Conservation (phyloP, 2,888 invertebrate species). For the Melanotus villosus region DNA sequence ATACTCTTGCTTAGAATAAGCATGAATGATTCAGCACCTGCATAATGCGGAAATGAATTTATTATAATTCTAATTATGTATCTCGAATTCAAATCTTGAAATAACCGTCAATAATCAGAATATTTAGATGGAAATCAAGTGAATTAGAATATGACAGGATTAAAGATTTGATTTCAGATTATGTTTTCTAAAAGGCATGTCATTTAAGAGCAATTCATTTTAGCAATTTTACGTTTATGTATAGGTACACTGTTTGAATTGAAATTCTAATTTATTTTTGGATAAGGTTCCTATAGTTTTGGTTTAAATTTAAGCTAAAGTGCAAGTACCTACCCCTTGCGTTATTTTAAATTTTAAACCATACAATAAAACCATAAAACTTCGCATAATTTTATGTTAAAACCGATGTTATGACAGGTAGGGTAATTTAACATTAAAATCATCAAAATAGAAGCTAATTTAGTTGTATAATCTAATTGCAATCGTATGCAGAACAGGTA, state of each 20-base stretch:
- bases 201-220: no score
- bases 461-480: constrained; percentile 15
- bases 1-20: not conserved
- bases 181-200: no score
- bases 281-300: not conserved
- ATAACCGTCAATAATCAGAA: constrained; percentile 12
- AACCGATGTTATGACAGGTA: constrained; percentile 8
- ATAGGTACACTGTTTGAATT: no score
- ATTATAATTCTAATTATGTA: constrained; percentile 5
- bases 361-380: no score
- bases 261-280: not conserved
- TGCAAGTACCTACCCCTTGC: no score
- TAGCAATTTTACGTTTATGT: no score
- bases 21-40: constrained; percentile 21
- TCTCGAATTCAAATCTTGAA: constrained; percentile 4
- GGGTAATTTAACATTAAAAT: not conserved
- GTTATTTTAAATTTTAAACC: no score
- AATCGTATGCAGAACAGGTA: not conserved
- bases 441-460: not conserved
- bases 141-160: constrained; percentile 17
- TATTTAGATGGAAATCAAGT: not conserved
- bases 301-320: not conserved
- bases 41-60: constrained; percentile 22
- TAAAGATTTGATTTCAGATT: no score
- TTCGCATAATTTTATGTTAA: not conserved